A percentile compares a stretch with the other conserved stretches of the same genome.
These are phyloP conservation scores for Molossus alvarezi DNA, from an alignment of 2,797 vertebrate species.

Conservation along the genomic window DNA sequence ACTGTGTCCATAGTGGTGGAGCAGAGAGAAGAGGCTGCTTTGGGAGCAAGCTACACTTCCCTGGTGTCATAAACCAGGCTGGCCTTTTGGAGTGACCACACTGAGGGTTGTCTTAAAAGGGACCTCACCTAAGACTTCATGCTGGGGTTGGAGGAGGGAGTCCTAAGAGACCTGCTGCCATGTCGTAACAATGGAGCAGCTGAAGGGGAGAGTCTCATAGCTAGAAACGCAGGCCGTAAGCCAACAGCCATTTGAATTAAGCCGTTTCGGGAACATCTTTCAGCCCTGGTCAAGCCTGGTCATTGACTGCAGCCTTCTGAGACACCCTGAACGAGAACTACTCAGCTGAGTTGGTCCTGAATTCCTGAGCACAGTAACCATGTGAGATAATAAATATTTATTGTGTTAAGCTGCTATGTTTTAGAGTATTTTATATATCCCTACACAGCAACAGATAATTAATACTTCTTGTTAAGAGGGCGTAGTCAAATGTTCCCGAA, in stretches of 20 bases:
- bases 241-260: background rate
- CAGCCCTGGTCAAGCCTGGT: background rate
- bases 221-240: background rate
- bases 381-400: background rate
- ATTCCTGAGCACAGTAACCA: background rate
- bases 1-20: background rate
- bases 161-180: rapidly evolving
- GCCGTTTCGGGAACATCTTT: background rate
- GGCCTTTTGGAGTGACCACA: background rate
- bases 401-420: background rate
- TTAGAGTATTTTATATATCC: background rate
- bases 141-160: background rate
- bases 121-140: background rate
- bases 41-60: background rate
- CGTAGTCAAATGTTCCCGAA: background rate
- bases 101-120: background rate
- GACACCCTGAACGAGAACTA: background rate
- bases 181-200: background rate
- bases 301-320: background rate
- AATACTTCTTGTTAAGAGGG: background rate
- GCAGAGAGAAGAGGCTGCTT: background rate
- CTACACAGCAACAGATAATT: background rate
- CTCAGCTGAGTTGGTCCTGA: background rate
- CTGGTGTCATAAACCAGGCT: background rate
- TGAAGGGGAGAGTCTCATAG: background rate